Base-by-base conservation (phyloP, 2,888 invertebrate species). In the Diaperis boleti region DNA sequence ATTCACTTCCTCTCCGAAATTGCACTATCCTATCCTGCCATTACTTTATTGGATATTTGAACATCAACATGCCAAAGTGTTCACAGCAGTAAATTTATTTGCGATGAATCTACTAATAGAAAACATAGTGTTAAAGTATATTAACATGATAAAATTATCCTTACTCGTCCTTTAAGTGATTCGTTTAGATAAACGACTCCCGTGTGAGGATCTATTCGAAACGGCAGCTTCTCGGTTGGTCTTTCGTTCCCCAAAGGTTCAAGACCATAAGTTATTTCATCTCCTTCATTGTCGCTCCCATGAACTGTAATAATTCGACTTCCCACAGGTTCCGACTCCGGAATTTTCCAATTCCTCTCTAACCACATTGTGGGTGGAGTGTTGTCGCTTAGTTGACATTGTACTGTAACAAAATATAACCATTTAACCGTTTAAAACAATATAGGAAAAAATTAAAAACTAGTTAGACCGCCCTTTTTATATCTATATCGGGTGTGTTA, bases 171-270 rank as follows among this genome's bases (percentile, higher is more conserved):
- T 72, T 81, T 80, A 22, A 95, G 84, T 0, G 92, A 90, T 75
- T 93, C 90, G 74, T 93, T 94, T 45, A 94, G 86, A 72, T 87
- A 90, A 50, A 95, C 91, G 3, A 88, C 88, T 20, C 95, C 95
- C 0, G 90, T 90, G 2, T 82, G 82, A 29, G 88, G 86, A 79
- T 95, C 88, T 64, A 95, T 94, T 39, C 85, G 82, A 78, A 95
- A 95, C 1, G 94, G 94, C 14, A 90, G 83, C 2, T 86, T 85
- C 22, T 76, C 73, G 76, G 76, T 4, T 45, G 68, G 50, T 22
- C 26, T 31, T 37, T 63, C 47, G n/a, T 14, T 45, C 22, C 47
- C 44, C n/a, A 72, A 65, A 0, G 88, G 87, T 77, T 92, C 92
- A 65, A 94, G 78, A 0, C 89, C 91, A 72, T 87, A 94, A 45